Conservation (phyloP, 1,140 invertebrate species). For the Leptinotarsa lineolata region DNA sequence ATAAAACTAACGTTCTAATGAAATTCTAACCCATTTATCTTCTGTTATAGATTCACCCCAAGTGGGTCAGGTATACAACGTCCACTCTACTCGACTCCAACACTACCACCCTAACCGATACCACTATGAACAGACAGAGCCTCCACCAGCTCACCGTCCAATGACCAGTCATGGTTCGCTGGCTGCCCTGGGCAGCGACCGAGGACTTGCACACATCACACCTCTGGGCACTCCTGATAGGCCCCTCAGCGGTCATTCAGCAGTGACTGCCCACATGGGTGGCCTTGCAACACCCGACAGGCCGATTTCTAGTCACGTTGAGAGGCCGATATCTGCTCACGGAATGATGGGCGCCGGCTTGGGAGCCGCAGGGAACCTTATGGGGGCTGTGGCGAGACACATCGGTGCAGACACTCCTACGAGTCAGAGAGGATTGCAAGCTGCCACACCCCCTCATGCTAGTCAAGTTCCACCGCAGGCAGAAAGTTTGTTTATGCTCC, state of each 20-base stretch:
- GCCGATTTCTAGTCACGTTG: slow-evolving; percentile 22
- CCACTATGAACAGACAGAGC: slow-evolving; percentile 56
- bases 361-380: slow-evolving; percentile 53
- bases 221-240: slow-evolving; percentile 51
- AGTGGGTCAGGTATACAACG: slow-evolving; percentile 68
- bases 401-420: slow-evolving; percentile 61
- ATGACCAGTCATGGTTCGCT: slow-evolving; percentile 57
- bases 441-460: slow-evolving; percentile 71
- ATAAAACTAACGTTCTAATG: too few species aligned
- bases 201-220: slow-evolving; percentile 55
- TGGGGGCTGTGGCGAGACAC: slow-evolving; percentile 58
- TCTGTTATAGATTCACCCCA: slow-evolving; percentile 66
- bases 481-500: slow-evolving; percentile 76
- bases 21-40: background rate
- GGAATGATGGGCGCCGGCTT: slow-evolving; percentile 45
- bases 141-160: slow-evolving; percentile 68
- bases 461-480: slow-evolving; percentile 75
- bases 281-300: slow-evolving; percentile 27
- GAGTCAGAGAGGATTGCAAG: slow-evolving; percentile 61
- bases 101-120: slow-evolving; percentile 41
- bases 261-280: slow-evolving; percentile 40
- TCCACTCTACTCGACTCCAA: slow-evolving; percentile 30
- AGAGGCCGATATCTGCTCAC: slow-evolving; percentile 33
- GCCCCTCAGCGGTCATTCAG: slow-evolving; percentile 49
- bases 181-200: slow-evolving; percentile 50